These are phyloP conservation scores for Vulpes vulpes DNA, from an alignment of 2,113 vertebrate genomes.

Conservation along the genomic window DNA sequence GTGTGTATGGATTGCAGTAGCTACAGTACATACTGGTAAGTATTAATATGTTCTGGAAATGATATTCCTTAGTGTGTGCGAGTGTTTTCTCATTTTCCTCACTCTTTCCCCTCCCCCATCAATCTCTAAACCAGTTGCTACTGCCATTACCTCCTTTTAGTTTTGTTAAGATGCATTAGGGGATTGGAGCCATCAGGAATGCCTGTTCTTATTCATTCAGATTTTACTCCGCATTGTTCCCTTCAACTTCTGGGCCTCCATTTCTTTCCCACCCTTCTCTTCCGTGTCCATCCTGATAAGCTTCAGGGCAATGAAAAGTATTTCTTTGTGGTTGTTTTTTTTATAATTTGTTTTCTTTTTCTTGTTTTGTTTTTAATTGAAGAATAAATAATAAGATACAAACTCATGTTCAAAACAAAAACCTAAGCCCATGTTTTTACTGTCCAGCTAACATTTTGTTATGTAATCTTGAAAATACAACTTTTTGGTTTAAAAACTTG, in stretches of 20 bases:
- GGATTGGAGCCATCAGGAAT: not conserved
- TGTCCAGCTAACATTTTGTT: constrained; percentile 42
- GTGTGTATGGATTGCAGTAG: constrained; percentile 99
- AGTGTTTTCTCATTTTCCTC: not conserved
- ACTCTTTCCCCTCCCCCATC: not conserved
- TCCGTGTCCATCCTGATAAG: not conserved
- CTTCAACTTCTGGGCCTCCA: not conserved
- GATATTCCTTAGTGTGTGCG: not conserved
- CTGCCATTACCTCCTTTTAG: not conserved
- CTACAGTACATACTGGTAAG: constrained; percentile 98
- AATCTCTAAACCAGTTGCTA: not conserved
- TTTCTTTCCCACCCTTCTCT: not conserved
- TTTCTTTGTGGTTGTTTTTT: not conserved
- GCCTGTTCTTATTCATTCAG: not conserved
- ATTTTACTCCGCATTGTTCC: constrained; percentile 1
- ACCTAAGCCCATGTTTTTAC: not conserved
- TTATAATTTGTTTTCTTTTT: constrained; percentile 31
- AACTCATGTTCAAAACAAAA: not conserved
- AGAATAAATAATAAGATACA: constrained; percentile 21
- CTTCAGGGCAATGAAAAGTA: not conserved
- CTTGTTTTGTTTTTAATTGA: constrained; percentile 30
- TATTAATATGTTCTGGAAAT: constrained; percentile 70
- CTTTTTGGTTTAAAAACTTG: constrained; percentile 48
- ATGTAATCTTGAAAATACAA: constrained; percentile 11
- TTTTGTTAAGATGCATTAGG: not conserved